These are phyloP conservation scores for Promerops cafer DNA, from an alignment of 2,113 vertebrate genomes.

Conservation along the genomic window DNA sequence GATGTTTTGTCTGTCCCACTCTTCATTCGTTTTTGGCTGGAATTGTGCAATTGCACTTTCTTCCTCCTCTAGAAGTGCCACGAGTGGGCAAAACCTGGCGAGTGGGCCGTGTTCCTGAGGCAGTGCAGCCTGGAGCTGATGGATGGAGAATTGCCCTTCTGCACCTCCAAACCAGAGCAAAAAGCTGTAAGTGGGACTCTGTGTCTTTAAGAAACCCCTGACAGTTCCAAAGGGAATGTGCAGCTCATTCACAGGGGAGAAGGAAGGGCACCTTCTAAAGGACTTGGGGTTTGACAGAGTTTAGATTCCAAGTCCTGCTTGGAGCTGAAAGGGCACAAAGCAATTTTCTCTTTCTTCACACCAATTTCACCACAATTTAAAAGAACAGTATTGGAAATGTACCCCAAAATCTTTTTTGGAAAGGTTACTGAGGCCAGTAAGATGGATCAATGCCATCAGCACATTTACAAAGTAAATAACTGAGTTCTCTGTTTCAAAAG, in stretches of 20 bases:
- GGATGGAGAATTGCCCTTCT: neutral
- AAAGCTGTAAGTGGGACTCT: neutral
- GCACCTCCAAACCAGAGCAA: neutral
- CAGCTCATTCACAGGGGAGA: neutral
- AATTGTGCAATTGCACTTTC: too few relatives aligned
- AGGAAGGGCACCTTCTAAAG: neutral
- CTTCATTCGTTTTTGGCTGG: too few relatives aligned
- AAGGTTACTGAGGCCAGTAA: too few relatives aligned
- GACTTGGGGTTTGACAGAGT: neutral
- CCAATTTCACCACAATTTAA: neutral
- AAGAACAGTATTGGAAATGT: neutral
- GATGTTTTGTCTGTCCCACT: too few relatives aligned
- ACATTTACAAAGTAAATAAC: neutral
- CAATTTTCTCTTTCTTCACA: neutral
- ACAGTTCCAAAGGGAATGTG: neutral
- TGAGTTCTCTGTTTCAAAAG: neutral
- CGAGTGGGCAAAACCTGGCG: too few relatives aligned
- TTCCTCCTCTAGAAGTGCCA: too few relatives aligned
- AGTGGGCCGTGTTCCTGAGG: too few relatives aligned
- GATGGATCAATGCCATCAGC: too few relatives aligned
- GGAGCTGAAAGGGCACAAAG: neutral
- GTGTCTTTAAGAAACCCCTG: neutral
- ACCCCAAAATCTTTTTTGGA: neutral
- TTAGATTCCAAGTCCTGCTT: neutral
- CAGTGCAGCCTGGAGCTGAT: too few relatives aligned